Base-by-base conservation (phyloP, 2,888 invertebrate species). In the Ormyrus pomaceus region DNA sequence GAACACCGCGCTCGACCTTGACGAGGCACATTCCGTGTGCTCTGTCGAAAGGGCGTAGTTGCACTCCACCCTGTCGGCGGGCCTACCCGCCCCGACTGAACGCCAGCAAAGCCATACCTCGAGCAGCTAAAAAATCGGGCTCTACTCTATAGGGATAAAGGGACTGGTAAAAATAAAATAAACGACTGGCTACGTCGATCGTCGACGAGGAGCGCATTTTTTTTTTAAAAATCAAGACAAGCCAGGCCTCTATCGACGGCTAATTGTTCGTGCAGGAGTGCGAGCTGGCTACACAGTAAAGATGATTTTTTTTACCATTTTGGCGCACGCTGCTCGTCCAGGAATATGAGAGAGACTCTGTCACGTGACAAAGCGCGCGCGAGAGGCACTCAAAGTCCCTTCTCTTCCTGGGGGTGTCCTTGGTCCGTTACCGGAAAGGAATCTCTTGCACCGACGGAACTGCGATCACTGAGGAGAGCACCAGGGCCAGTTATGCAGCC, bases 391-490 rank as follows among this genome's bases (percentile, higher is more conserved):
- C 34, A 13, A 46, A 59, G 70, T 71, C 65, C 59, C 76, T 76
- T 64, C 64, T 73, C 66, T 70, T 75, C 75, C 79, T 71, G 78
- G 59, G 65, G 64, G 6, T 59, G 69, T 79, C 59, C 58, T 80
- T 74, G 72, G 72, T 69, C 72, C 80, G 82, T 74, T 83, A 80
- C 80, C 82, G 80, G 75, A 81, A 81, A 80, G 82, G 84, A 86
- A 83, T 45, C 73, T 75, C 71, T 75, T 74, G 77, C 61, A 70
- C 79, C 69, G 80, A 87, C 85, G 85, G 84, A 45, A 84, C 87
- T 87, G 85, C 85, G 86, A 87, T 87, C 87, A 87, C 87, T 86
- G 86, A 83, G 86, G 87, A 65, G 85, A 65, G 85, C 86, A 88
- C 88, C 85, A 86, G 82, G 84, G 2, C 34, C 34, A 34, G 81